Conservation (phyloP, 2,888 invertebrate genomes). For the Drosophila suboccidentalis region DNA sequence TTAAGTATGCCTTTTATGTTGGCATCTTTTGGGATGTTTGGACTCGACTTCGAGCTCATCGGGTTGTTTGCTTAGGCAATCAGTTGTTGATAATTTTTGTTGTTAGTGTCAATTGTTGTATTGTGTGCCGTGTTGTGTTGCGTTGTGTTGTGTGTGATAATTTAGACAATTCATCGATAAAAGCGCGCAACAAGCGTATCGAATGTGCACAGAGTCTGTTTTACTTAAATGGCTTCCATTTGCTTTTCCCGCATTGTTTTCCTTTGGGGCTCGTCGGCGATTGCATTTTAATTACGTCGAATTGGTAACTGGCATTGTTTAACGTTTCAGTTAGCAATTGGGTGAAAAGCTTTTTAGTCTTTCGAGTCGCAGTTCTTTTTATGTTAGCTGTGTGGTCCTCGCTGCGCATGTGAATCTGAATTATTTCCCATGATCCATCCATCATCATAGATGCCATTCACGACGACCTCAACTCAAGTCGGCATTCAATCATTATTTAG, state of each 20-base stretch:
- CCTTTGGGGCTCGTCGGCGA: constrained; percentile 35
- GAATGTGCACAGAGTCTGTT: constrained; percentile 42
- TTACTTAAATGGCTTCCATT: constrained; percentile 50
- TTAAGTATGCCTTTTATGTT: constrained; percentile 72
- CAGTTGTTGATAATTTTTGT: constrained; percentile 79
- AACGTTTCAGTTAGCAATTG: constrained; percentile 56
- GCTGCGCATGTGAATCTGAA: constrained; percentile 21
- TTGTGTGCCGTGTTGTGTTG: constrained; percentile 41
- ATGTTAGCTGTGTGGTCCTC: constrained; percentile 58
- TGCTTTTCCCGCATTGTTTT: constrained; percentile 32
- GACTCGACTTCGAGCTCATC: constrained; percentile 5
- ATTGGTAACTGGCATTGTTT: constrained; percentile 47
- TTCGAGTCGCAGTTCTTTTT: constrained; percentile 1
- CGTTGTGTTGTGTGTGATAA: constrained; percentile 71
- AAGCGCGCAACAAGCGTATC: constrained; percentile 74
- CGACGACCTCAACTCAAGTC: constrained; percentile 60
- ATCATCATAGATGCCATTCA: constrained; percentile 50
- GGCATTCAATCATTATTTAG: constrained; percentile 70
- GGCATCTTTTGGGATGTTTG: constrained; percentile 42
- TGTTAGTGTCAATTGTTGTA: constrained; percentile 67
- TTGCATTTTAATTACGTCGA: constrained; percentile 78
- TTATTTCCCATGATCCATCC: constrained; percentile 78
- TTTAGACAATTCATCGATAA: constrained; percentile 77
- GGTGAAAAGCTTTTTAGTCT: constrained; percentile 48
- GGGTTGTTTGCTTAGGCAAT: constrained; percentile 70